Conservation (phyloP, 2,888 invertebrate species). For the Philaethria dido region DNA sequence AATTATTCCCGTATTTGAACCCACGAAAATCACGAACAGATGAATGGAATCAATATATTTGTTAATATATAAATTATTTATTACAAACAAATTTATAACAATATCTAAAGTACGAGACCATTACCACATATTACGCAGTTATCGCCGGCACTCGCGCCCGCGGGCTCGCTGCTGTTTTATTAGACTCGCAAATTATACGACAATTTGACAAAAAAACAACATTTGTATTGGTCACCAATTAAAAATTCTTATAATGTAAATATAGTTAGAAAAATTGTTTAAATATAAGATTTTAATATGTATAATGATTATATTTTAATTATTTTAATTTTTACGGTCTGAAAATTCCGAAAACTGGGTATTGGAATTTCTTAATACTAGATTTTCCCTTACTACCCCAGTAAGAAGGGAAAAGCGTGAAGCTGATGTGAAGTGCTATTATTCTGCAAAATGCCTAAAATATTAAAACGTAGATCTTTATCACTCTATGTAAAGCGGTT, state of each 20-base stretch:
- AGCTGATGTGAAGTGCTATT: too few relatives aligned
- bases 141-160: conserved; percentile 28
- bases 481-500: too few relatives aligned
- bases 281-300: too few relatives aligned
- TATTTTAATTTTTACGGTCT: too few relatives aligned
- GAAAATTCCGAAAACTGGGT: too few relatives aligned
- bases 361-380: too few relatives aligned
- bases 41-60: background rate
- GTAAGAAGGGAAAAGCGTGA: too few relatives aligned
- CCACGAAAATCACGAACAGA: background rate
- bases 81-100: conserved; percentile 25
- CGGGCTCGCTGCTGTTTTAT: conserved; percentile 26
- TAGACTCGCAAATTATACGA: conserved; percentile 21
- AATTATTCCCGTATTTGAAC: background rate
- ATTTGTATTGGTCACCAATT: conserved; percentile 1
- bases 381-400: too few relatives aligned
- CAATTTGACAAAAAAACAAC: conserved; percentile 15
- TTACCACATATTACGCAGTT: conserved; percentile 33
- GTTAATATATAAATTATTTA: conserved; percentile 14
- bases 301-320: too few relatives aligned
- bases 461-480: too few relatives aligned
- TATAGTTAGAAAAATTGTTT: too few relatives aligned
- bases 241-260: background rate
- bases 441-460: too few relatives aligned
- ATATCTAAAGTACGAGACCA: conserved; percentile 27